These are phyloP conservation scores for Isurus oxyrinchus DNA, from an alignment of 2,113 vertebrate species.

Conservation along the genomic window DNA sequence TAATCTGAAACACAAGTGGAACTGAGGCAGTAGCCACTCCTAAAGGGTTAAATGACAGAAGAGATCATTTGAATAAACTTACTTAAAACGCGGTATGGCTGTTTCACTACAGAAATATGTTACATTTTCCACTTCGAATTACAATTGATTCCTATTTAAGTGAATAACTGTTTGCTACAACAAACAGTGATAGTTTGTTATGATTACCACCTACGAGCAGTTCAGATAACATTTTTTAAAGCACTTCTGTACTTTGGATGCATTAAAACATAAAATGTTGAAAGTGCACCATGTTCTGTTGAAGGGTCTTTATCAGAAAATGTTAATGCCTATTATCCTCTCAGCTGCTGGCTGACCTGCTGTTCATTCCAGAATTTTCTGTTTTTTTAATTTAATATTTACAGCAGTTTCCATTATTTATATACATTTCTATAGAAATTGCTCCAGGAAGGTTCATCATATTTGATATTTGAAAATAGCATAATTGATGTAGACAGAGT, in stretches of 20 bases:
- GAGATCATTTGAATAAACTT: conserved; percentile 2
- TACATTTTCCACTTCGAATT: background rate
- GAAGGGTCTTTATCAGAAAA: background rate
- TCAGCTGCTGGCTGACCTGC: background rate
- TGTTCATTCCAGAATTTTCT: background rate
- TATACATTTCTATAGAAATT: background rate
- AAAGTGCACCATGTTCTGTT: background rate
- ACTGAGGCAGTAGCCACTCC: background rate
- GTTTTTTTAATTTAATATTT: background rate
- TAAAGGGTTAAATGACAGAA: conserved; percentile 12
- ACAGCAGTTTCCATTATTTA: background rate
- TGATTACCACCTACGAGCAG: background rate
- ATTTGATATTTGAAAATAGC: background rate
- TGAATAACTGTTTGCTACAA: background rate
- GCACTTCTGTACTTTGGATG: background rate
- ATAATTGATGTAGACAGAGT: background rate
- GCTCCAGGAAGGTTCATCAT: background rate
- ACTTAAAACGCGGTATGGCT: background rate
- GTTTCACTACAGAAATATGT: conserved; percentile 21
- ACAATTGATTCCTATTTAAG: conserved; percentile 2
- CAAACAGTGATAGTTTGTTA: background rate
- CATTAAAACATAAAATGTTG: background rate
- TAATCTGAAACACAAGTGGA: background rate
- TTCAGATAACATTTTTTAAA: background rate
- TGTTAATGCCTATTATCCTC: background rate